Conservation (phyloP, 2,113 vertebrate species). For the Asarcornis scutulata region DNA sequence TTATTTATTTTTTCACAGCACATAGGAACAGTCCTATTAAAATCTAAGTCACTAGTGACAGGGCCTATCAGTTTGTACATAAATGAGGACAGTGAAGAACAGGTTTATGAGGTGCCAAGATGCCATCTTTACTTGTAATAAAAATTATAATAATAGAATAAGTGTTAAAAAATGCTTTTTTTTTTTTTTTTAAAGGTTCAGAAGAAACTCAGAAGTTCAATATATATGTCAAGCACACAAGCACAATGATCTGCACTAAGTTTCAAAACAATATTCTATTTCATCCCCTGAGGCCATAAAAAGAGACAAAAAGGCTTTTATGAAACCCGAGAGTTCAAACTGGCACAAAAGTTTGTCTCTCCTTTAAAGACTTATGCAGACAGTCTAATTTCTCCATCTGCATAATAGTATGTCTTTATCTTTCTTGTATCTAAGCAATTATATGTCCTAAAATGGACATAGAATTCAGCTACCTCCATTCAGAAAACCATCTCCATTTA, state of each 20-base stretch:
- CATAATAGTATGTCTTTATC: background rate
- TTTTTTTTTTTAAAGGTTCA: background rate
- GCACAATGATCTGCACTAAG: background rate
- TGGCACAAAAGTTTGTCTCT: background rate
- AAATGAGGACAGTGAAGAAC: background rate
- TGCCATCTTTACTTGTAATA: background rate
- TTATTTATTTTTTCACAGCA: background rate
- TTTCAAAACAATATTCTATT: background rate
- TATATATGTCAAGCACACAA: background rate
- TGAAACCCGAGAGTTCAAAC: background rate
- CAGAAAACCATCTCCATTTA: background rate
- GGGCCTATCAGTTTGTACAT: background rate
- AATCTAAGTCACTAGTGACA: background rate
- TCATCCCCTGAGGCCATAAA: background rate
- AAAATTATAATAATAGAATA: background rate
- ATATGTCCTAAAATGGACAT: background rate
- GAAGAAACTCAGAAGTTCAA: background rate
- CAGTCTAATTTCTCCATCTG: background rate
- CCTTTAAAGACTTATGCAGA: background rate
- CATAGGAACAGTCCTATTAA: background rate
- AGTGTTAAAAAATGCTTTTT: background rate
- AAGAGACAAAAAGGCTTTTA: background rate
- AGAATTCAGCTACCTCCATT: background rate
- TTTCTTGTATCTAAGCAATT: background rate
- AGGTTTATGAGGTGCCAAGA: background rate